phyloP scores from a whole-genome alignment of 2,113 vertebrate genomes.

The Gulo gulo region DNA sequence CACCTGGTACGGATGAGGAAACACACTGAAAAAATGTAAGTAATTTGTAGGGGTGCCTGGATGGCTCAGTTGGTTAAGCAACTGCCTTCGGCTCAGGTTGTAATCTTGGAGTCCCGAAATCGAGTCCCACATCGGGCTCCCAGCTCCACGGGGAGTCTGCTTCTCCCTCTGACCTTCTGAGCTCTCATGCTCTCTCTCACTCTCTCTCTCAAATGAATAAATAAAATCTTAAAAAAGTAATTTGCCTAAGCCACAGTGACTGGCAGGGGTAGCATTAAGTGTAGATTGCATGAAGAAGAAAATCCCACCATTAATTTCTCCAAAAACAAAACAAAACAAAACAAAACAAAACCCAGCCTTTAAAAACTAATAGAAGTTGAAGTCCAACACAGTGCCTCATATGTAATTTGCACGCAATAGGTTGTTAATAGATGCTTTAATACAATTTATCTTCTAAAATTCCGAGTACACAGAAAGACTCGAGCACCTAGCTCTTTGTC shows the following conservation, averaged over 20 bases:
- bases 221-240: background rate
- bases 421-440: background rate
- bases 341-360: background rate
- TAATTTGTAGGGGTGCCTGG: too few relatives aligned
- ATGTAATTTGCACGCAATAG: background rate
- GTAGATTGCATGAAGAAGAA: background rate
- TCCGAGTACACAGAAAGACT: background rate
- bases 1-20: background rate
- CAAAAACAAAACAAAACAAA: background rate
- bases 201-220: too few relatives aligned
- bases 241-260: background rate
- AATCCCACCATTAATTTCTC: background rate
- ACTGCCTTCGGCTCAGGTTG: too few relatives aligned
- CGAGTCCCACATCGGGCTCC: too few relatives aligned
- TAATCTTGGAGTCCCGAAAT: too few relatives aligned
- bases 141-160: too few relatives aligned
- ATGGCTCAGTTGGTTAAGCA: too few relatives aligned
- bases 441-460: background rate
- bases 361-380: background rate
- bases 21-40: background rate
- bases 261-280: background rate
- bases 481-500: background rate
- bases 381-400: background rate
- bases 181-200: too few relatives aligned
- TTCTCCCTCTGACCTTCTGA: too few relatives aligned